These are phyloP conservation scores for Idaea aversata DNA, from an alignment of 2,888 invertebrate species.

Conservation along the genomic window DNA sequence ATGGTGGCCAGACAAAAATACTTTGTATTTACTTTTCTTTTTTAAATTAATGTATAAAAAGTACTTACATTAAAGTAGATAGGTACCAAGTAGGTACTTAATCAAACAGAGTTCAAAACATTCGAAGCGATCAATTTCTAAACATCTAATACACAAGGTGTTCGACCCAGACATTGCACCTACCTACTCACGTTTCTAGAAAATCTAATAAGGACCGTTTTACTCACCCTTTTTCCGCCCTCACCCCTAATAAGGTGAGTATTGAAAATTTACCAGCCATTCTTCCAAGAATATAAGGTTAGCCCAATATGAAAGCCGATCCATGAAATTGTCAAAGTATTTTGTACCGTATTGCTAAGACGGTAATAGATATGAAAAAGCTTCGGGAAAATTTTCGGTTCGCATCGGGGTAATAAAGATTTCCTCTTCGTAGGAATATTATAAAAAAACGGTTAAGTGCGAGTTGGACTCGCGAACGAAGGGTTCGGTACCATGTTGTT, in stretches of 20 bases:
- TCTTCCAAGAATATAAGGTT: slow-evolving; percentile 77
- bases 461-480: no score
- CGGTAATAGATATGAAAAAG: not conserved
- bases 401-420: slow-evolving; percentile 60
- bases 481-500: slow-evolving; percentile 28
- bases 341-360: slow-evolving; percentile 27
- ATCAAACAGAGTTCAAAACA: not conserved
- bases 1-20: no score
- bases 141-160: slow-evolving; percentile 51
- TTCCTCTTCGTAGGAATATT: slow-evolving; percentile 53
- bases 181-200: slow-evolving; percentile 66
- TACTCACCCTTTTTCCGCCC: slow-evolving; percentile 66
- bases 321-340: slow-evolving; percentile 40
- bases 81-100: no score
- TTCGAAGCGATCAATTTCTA: not conserved
- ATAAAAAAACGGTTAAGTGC: slow-evolving; percentile 44
- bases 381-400: slow-evolving; percentile 16
- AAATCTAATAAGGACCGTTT: slow-evolving; percentile 78
- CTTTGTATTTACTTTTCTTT: no score
- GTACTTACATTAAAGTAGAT: no score
- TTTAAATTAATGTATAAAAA: no score
- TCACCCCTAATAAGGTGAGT: slow-evolving; percentile 78
- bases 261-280: slow-evolving; percentile 81
- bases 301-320: slow-evolving; percentile 61
- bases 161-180: slow-evolving; percentile 57